A percentile compares a stretch with the other conserved stretches of the same genome.
Evolutionary conservation across 2,888 invertebrate genomes (phyloP).

Genomic region (Thymelicus lineola): DNA sequence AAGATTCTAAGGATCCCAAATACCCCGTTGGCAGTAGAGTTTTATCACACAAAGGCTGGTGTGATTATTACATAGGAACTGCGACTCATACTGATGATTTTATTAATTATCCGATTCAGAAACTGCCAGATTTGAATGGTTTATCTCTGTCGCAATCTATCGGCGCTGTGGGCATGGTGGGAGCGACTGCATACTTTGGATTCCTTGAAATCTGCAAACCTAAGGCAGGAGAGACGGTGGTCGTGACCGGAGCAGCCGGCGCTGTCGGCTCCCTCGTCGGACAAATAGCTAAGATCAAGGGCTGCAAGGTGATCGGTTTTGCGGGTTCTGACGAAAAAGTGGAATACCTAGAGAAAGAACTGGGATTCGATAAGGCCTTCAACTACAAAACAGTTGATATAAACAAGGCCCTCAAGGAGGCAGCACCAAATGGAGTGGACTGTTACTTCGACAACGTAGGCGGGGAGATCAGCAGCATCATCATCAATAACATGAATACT

Average conservation of each 20-base stretch:
- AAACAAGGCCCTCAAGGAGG: conserved; percentile 83
- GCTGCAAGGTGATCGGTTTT: conserved; percentile 87
- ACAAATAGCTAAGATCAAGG: conserved; percentile 90
- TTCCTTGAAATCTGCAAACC: conserved; percentile 88
- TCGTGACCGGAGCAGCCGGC: conserved; percentile 90
- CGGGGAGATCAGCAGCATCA: conserved; percentile 85
- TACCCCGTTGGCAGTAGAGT: conserved; percentile 86
- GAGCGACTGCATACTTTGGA: conserved; percentile 90
- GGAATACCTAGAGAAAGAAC: conserved; percentile 86
- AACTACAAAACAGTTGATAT: conserved; percentile 89
- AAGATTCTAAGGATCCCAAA: conserved; percentile 84
- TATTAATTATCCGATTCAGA: conserved; percentile 45
- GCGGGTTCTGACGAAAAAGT: conserved; percentile 90
- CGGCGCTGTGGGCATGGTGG: conserved; percentile 88
- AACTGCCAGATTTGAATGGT: conserved; percentile 82
- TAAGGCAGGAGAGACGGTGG: conserved; percentile 88
- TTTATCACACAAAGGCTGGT: conserved; percentile 88
- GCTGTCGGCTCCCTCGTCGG: conserved; percentile 91
- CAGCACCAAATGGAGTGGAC: conserved; percentile 89
- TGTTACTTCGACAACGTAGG: conserved; percentile 92
- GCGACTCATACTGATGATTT: neutral
- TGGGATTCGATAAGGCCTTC: conserved; percentile 89
- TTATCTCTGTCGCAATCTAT: conserved; percentile 82
- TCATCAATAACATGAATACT: conserved; percentile 85
- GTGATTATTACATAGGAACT: conserved; percentile 71